These are phyloP conservation scores for Dunckerocampus dactyliophorus DNA, from an alignment of 2,113 vertebrate species.

Conservation along the genomic window DNA sequence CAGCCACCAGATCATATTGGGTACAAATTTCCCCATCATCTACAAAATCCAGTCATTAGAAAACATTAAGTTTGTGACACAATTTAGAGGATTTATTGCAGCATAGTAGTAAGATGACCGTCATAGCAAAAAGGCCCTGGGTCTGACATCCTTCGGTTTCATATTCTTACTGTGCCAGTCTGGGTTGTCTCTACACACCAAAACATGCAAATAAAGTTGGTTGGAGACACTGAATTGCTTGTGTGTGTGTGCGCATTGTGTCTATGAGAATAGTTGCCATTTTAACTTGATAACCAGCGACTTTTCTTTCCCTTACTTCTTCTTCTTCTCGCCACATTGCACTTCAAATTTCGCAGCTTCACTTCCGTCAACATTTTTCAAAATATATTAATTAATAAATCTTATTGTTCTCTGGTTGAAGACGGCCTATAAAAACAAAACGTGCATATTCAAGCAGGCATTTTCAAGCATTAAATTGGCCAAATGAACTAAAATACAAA, in stretches of 20 bases:
- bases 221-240: not conserved
- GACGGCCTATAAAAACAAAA: too few species aligned
- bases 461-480: too few species aligned
- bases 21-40: not conserved
- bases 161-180: not conserved
- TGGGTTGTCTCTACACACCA: not conserved
- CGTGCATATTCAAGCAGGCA: too few species aligned
- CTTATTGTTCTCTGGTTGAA: too few species aligned
- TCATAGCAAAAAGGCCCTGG: not conserved
- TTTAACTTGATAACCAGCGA: too few species aligned
- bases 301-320: too few species aligned
- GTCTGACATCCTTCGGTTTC: not conserved
- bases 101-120: not conserved
- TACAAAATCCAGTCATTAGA: not conserved
- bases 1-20: conserved; percentile 3
- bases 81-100: not conserved
- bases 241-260: not conserved
- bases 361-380: too few species aligned
- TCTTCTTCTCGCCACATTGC: not conserved
- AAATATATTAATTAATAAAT: too few species aligned
- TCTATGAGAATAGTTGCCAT: not conserved
- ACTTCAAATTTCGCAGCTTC: too few species aligned
- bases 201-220: not conserved
- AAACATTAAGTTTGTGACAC: not conserved
- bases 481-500: too few species aligned